Base-by-base conservation (phyloP, 2,113 vertebrate species). In the Balaenoptera acutorostrata region DNA sequence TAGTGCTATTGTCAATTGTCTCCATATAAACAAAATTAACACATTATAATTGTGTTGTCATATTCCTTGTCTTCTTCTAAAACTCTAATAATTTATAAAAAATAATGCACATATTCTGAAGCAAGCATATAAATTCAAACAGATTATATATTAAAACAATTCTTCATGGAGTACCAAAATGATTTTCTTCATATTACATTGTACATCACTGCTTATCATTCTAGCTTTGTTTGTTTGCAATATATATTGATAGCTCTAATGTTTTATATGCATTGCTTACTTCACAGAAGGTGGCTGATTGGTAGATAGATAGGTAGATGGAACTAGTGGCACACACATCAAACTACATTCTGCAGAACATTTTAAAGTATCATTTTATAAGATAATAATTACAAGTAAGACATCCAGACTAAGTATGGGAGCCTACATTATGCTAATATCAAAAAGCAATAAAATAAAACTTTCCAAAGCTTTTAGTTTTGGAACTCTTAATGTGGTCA, bases 401-500 rank as follows among this genome's bases (percentile, higher is more conserved):
- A 92, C 72, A 85, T 90, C 14, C 93, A 90, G 80, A 83, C 25
- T 57, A 91, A 87, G 68, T 36, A 93, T 75, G 64, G 29, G 18
- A 94, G 61, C 12, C 55, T 88, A 61, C 55, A 93, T 88, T 72
- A 57, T 52, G 68, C 63, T 95, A 71, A 97, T 92, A 97, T 95
- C 92, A 96, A 97, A 97, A 93, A 89, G 72, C 94, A 97, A 93
- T 95, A 85, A 96, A 97, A 90, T 80, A 95, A 93, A 97, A 90
- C 29, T 90, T 96, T 93, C 92, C 95, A 95, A 96, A 57, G 74
- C 87, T 96, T 89, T 88, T 83, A 86, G 82, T 84, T 96, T 97
- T 88, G 57, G 64, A 96, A 95, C 78, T 95, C 52, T 89, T 90
- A 97, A 96, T 95, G 93, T 92, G 93, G 89, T 97, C 92, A 97